Conservation (phyloP, 1,140 invertebrate species). For the Lordiphosa mommai region DNA sequence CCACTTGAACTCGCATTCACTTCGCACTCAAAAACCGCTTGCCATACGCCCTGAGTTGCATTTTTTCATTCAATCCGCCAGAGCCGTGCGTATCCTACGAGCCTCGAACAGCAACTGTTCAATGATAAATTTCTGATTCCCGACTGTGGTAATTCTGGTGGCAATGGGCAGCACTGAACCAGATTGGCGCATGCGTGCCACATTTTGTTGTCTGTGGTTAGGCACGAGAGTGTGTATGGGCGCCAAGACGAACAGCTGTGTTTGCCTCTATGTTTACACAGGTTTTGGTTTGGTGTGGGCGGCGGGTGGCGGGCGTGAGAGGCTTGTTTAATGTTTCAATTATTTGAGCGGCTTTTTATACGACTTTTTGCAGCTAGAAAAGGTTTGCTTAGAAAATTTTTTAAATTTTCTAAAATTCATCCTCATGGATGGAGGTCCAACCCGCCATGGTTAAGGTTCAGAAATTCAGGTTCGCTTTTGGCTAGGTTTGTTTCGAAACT, state of each 20-base stretch:
- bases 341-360: conserved; percentile 31
- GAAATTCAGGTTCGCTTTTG: no score
- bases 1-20: conserved; percentile 34
- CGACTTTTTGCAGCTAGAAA: no score
- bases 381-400: no score
- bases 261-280: conserved; percentile 39
- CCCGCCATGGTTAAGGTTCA: no score
- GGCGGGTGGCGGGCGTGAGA: background rate
- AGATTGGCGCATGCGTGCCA: conserved; percentile 41
- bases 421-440: no score
- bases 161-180: conserved; percentile 41
- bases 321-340: conserved; percentile 25
- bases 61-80: conserved; percentile 44
- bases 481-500: no score
- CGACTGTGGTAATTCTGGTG: conserved; percentile 13
- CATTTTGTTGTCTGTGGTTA: conserved; percentile 73
- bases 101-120: conserved; percentile 70
- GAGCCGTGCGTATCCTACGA: conserved; percentile 73
- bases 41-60: conserved; percentile 11
- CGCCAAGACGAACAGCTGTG: conserved; percentile 56
- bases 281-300: background rate
- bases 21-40: conserved; percentile 30
- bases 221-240: conserved; percentile 31
- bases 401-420: no score
- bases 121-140: background rate